Conservation (phyloP, 2,888 invertebrate species). For the Dendrolimus pini region DNA sequence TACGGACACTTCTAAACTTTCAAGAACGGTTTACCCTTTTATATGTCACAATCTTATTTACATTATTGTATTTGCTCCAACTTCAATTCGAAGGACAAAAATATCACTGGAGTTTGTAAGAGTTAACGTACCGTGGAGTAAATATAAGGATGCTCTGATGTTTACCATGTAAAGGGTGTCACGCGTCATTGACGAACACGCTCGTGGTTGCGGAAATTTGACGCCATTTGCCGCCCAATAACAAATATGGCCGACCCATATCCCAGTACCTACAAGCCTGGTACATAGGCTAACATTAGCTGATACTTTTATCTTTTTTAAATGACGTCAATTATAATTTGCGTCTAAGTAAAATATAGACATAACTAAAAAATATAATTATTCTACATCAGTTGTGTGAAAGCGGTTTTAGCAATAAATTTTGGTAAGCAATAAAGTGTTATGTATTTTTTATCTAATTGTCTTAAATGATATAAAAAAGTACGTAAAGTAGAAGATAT, state of each 20-base stretch:
- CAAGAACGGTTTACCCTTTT: background rate
- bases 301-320: too few relatives aligned
- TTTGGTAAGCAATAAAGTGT: too few relatives aligned
- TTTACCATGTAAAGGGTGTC: constrained; percentile 24
- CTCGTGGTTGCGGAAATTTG: constrained; percentile 36
- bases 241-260: constrained; percentile 49
- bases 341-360: too few relatives aligned
- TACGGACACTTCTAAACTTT: background rate
- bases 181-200: constrained; percentile 18
- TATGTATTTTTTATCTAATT: too few relatives aligned
- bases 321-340: too few relatives aligned
- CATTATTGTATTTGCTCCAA: background rate
- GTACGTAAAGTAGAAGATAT: too few relatives aligned
- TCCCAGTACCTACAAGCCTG: constrained; percentile 12
- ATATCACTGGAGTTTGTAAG: background rate
- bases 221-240: constrained; percentile 45
- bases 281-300: too few relatives aligned
- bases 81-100: background rate
- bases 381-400: too few relatives aligned
- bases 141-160: constrained; percentile 12
- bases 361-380: too few relatives aligned
- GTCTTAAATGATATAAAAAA: too few relatives aligned
- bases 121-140: constrained; percentile 6
- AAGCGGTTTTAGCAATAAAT: too few relatives aligned
- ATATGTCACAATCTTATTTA: background rate